phyloP scores from a whole-genome alignment of 2,888 invertebrate species.

The Leucophora obtusa region DNA sequence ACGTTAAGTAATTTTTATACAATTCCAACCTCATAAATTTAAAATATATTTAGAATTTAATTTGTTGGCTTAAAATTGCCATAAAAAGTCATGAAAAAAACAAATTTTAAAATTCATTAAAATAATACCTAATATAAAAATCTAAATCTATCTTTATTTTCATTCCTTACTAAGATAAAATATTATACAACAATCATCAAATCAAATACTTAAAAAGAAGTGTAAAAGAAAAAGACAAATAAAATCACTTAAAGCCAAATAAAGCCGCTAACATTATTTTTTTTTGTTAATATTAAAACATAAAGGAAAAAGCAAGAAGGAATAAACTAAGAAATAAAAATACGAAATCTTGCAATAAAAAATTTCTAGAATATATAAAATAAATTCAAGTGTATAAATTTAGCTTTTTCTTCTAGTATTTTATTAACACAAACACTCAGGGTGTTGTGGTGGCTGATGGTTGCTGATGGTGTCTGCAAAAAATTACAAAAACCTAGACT shows the following conservation, averaged over 20 bases:
- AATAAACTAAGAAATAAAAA: background rate
- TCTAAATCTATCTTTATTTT: slow-evolving; percentile 1
- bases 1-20: too few species aligned
- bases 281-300: background rate
- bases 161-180: background rate
- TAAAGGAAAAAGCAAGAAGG: background rate
- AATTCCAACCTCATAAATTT: too few species aligned
- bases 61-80: background rate
- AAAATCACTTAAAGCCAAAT: slow-evolving; percentile 52
- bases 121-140: background rate
- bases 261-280: slow-evolving; percentile 39
- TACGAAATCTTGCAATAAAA: slow-evolving; percentile 21
- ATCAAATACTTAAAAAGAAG: slow-evolving; percentile 10
- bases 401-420: background rate
- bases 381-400: background rate
- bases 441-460: slow-evolving; percentile 12
- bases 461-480: background rate
- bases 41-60: background rate
- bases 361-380: background rate
- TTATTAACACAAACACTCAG: slow-evolving; percentile 30
- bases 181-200: slow-evolving; percentile 34
- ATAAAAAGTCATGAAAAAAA: background rate
- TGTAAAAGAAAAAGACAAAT: slow-evolving; percentile 16
- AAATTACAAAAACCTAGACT: slow-evolving; percentile 25
- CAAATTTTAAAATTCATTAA: background rate